A percentile compares a stretch with the other conserved stretches of the same genome.
Evolutionary conservation across 2,888 invertebrate species (phyloP).

Genomic region (Arrhopalites spinosus): DNA sequence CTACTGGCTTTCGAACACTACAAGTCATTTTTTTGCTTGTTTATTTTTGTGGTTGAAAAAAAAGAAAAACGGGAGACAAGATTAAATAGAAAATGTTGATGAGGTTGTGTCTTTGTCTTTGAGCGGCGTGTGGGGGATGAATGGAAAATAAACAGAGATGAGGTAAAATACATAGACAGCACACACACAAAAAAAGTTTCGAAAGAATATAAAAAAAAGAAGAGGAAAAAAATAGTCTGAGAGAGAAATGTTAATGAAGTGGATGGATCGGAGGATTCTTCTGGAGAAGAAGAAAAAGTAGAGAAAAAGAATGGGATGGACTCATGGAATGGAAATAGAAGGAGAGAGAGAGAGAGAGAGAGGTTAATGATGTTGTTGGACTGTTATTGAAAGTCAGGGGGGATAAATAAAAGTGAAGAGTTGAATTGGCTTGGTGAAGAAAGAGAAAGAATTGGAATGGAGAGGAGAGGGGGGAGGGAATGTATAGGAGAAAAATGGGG

Average conservation of each 20-base stretch:
- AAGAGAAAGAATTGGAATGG: conserved; percentile 3
- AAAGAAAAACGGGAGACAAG: no score
- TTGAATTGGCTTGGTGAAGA: background rate
- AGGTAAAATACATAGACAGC: no score
- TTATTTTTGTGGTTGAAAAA: no score
- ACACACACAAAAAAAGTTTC: no score
- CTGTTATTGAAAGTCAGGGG: conserved; percentile 7
- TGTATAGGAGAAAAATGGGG: background rate
- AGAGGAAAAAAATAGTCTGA: background rate
- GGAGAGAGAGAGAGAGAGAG: conserved; percentile 23
- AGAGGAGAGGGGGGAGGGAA: conserved; percentile 16
- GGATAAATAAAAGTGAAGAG: conserved; percentile 9
- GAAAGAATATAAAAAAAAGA: background rate
- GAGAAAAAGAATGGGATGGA: conserved; percentile 19
- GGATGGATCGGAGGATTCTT: background rate
- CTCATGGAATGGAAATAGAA: conserved; percentile 22
- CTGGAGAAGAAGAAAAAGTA: conserved; percentile 3
- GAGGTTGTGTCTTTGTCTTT: no score
- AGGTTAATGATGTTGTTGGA: conserved; percentile 13
- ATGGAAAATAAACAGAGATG: no score
- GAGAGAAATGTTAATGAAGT: conserved; percentile 11
- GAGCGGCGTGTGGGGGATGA: no score
- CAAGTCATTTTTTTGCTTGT: no score
- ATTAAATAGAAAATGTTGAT: no score
- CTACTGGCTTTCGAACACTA: no score